Base-by-base conservation (phyloP, 2,113 vertebrate species). In the Axis porcinus region DNA sequence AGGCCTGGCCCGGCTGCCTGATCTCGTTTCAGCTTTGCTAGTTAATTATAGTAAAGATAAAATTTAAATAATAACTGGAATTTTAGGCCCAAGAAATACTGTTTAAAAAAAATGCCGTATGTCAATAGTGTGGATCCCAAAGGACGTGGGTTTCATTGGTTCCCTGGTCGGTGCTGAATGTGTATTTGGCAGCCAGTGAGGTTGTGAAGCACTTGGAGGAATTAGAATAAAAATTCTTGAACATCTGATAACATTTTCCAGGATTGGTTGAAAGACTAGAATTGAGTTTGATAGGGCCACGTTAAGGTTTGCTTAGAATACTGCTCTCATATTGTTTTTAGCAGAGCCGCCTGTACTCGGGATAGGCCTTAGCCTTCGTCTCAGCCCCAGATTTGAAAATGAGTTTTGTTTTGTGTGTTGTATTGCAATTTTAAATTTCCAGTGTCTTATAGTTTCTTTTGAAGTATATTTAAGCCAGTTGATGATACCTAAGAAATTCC, bases 1-100 rank as follows among this genome's bases (percentile, higher is more conserved):
- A 64, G 76, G 54, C 47, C 94, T 95, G 87, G 54, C 70, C 67
- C 0, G 0, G 74, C 47, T 78, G 47, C 40, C 40, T 83, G 74
- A 67, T 86, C 86, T 87, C 60, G 33, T 91, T 89, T 96, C 45
- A 74, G 45, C 89, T 96, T 92, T 90, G 88, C 85, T 91, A 52
- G 79, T 83, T 96, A 74, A 62, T 94, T 96, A 78, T 78, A 88
- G 27, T 82, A 87, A 87, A 52, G 55, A 23, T 94, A 55, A 33
- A 30, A 91, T 91, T 97, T 95, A 86, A 96, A 64, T 84, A 85
- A 94, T 87, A 96, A 74, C 6, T 88, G 27, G 95, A 97, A 92
- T 84, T 85, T 97, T 76, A 52, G 67, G 55, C 55, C 74, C 70
- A 96, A 95, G 88, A 97, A 95, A 89, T 94, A n/a, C 36, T 52